A percentile compares a stretch with the other conserved stretches of the same genome.
phyloP scores from a whole-genome alignment of 2,113 vertebrate genomes.

The Centropus unirufus region DNA sequence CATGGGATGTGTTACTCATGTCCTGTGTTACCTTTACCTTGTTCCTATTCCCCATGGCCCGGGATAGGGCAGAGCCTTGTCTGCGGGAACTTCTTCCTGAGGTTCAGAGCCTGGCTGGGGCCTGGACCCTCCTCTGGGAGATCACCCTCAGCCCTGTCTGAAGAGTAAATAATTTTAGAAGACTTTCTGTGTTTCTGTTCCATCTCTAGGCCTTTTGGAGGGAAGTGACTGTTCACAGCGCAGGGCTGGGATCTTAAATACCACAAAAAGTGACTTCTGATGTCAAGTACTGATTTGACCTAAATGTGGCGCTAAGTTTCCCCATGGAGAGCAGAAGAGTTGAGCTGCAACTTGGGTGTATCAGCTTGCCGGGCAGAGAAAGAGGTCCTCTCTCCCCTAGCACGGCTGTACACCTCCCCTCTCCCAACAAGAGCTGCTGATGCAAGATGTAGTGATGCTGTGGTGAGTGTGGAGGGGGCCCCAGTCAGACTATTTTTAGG shows the following conservation, averaged over 20 bases:
- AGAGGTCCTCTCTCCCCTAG: neutral
- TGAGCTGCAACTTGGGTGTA: neutral
- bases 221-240: neutral
- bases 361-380: neutral
- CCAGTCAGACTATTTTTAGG: neutral
- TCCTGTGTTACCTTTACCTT: neutral
- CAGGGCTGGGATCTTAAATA: neutral
- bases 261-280: neutral
- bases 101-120: neutral
- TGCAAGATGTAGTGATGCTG: neutral
- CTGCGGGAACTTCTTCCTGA: neutral
- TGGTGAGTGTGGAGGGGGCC: neutral
- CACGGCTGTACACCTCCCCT: neutral
- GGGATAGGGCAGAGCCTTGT: neutral
- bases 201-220: neutral
- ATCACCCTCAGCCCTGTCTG: neutral
- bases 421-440: neutral
- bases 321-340: neutral
- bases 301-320: neutral
- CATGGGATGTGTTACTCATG: neutral
- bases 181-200: neutral
- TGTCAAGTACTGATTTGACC: neutral
- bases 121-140: rapidly evolving
- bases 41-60: neutral
- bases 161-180: neutral